phyloP scores from a whole-genome alignment of 23 tunicate genomes.

The Ciona savignyi region DNA sequence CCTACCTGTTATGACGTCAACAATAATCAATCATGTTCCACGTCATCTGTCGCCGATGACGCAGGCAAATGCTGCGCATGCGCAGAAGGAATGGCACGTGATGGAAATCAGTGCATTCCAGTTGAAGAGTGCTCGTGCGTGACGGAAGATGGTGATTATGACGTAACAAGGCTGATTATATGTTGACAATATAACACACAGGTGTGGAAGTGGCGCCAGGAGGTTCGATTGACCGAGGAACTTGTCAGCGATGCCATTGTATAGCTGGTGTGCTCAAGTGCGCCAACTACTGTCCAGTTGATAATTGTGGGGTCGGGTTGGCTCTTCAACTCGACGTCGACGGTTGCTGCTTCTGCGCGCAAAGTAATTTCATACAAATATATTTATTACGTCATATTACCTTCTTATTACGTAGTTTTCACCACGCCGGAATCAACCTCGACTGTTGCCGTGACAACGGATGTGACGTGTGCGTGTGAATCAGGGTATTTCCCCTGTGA shows the following conservation, averaged over 20 bases:
- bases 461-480: conserved; percentile 49
- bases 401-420: too few relatives aligned
- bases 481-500: conserved; percentile 59
- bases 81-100: conserved; percentile 70
- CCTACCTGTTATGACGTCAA: conserved; percentile 35
- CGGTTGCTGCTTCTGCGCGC: conserved; percentile 65
- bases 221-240: conserved; percentile 12
- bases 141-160: conserved; percentile 39
- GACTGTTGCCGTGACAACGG: conserved; percentile 32
- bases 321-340: conserved; percentile 43
- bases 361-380: too few relatives aligned
- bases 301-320: conserved; percentile 30
- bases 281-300: conserved; percentile 53
- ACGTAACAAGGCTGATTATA: too few relatives aligned
- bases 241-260: conserved; percentile 62
- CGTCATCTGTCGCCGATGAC: conserved; percentile 6
- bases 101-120: conserved; percentile 75
- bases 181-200: too few relatives aligned
- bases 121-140: conserved; percentile 63
- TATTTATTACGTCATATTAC: too few relatives aligned
- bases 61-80: conserved; percentile 72
- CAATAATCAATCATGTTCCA: conserved; percentile 28
- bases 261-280: conserved; percentile 48
- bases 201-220: conserved; percentile 12
- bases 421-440: too few relatives aligned